Conservation (phyloP, 2,797 vertebrate genomes). For the Clarias platycephalus region DNA sequence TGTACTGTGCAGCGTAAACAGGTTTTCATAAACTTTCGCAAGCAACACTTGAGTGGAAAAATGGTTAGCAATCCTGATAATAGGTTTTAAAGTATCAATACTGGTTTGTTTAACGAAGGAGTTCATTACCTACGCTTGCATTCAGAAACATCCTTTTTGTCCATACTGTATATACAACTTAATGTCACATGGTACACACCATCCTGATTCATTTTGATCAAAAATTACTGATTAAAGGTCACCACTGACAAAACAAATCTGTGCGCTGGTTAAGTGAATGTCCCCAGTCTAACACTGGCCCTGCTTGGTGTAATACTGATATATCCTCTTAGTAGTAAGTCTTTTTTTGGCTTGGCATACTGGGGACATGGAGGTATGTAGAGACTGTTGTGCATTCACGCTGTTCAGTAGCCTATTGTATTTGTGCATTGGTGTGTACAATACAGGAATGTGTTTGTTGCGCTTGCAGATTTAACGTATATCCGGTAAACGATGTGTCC, state of each 20-base stretch:
- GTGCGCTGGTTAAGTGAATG: conserved; percentile 24
- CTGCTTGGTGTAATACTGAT: conserved; percentile 43
- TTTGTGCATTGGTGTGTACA: conserved; percentile 12
- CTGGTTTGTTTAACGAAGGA: not conserved
- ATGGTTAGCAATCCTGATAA: not conserved
- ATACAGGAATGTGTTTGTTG: not conserved
- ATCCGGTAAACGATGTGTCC: not conserved
- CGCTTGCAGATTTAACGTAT: not conserved
- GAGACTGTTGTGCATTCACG: conserved; percentile 32
- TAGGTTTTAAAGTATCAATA: not conserved
- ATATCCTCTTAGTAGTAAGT: conserved; percentile 1
- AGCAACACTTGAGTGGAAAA: not conserved
- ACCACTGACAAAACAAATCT: not conserved
- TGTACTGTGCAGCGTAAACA: not conserved
- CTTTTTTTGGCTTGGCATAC: conserved; percentile 14
- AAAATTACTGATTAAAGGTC: not conserved
- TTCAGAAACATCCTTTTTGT: not conserved
- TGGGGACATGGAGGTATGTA: conserved; percentile 40
- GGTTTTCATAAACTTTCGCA: not conserved
- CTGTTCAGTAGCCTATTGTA: not conserved
- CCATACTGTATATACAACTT: not conserved
- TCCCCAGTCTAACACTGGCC: conserved; percentile 24
- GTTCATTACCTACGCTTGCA: not conserved
- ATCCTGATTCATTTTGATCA: conserved; percentile 4
- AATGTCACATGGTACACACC: not conserved